Base-by-base conservation (phyloP, 2,888 invertebrate genomes). In the Dryadula phaetusa region DNA sequence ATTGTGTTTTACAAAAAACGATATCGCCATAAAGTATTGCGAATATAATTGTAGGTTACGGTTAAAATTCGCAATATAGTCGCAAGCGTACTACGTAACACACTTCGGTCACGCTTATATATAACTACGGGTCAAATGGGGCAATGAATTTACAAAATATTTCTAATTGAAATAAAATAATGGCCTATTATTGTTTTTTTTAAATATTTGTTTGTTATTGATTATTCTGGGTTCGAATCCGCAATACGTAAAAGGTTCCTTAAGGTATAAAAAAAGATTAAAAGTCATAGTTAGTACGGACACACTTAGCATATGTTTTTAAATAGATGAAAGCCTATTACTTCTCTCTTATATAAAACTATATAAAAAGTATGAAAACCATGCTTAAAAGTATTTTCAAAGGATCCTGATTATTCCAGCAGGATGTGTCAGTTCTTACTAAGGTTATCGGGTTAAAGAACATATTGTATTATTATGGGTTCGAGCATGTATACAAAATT, bases 81-180 rank as follows among this genome's bases (percentile, higher is more conserved):
- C 32, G 47, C 47, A 52, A 49, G 40, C 52, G 25, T 16, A 10
- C 28, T 37, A 34, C 37, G 40, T 52, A 44, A 34, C 49, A 60
- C 25, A 22, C 47, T 25, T 49, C 40, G 58, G 58, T 58, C 64
- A 63, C 53, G 56, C 64, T 58, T 18, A 49, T 52, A 22, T 65
- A 66, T 60, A 53, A 44, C 44, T 20, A 53, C 66, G 63, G 63
- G 66, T 63, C 60, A 53, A 63, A 61, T 69, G 66, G 63, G 46
- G 63, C 44, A 69, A 69, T 42, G 53, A 34, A 34, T 69, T 69
- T 61, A 60, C 66, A 64, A 69, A 69, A 60, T 64, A 25, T 46
- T 61, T 52, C 47, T 22, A 66, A 60, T 66, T 52, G 40, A 37
- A 56, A 4, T n/a, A 56, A 37, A 56, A 56, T n/a, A 14, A n/a